Conservation (phyloP, 2,888 invertebrate species). For the Andricus curvator region DNA sequence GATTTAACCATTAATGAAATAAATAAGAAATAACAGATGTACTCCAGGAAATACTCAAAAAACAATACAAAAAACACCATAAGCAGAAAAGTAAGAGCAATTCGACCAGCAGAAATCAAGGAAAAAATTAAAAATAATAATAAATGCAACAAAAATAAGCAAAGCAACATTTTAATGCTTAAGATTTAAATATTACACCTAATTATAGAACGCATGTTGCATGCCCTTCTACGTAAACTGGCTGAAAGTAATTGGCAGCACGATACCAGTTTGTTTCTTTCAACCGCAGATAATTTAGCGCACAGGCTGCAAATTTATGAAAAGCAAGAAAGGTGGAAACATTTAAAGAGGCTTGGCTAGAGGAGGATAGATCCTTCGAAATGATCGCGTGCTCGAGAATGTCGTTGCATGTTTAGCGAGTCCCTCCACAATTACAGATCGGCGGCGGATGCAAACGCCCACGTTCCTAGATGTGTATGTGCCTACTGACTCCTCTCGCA, state of each 20-base stretch:
- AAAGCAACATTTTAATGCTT: neutral
- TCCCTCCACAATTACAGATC: conserved; percentile 69
- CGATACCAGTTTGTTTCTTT: neutral
- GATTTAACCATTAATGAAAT: too few relatives aligned
- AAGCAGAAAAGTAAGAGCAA: neutral
- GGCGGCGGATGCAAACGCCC: conserved; percentile 57
- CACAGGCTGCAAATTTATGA: conserved; percentile 21
- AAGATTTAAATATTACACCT: neutral
- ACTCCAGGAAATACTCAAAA: too few relatives aligned
- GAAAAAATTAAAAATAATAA: too few relatives aligned
- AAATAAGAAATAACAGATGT: too few relatives aligned
- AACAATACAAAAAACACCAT: too few relatives aligned
- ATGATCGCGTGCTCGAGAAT: conserved; percentile 67
- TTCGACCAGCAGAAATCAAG: neutral
- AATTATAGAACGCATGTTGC: neutral
- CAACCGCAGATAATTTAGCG: conserved; percentile 1
- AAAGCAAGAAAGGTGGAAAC: conserved; percentile 16
- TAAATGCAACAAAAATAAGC: neutral
- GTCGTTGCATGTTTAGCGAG: conserved; percentile 73
- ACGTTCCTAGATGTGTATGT: conserved; percentile 57
- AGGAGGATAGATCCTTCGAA: conserved; percentile 6
- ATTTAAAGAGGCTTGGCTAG: neutral
- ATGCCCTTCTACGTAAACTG: neutral
- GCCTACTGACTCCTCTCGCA: conserved; percentile 28
- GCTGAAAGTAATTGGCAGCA: conserved; percentile 11